phyloP scores from a whole-genome alignment of 2,113 vertebrate species.

The Muntiacus muntjak region DNA sequence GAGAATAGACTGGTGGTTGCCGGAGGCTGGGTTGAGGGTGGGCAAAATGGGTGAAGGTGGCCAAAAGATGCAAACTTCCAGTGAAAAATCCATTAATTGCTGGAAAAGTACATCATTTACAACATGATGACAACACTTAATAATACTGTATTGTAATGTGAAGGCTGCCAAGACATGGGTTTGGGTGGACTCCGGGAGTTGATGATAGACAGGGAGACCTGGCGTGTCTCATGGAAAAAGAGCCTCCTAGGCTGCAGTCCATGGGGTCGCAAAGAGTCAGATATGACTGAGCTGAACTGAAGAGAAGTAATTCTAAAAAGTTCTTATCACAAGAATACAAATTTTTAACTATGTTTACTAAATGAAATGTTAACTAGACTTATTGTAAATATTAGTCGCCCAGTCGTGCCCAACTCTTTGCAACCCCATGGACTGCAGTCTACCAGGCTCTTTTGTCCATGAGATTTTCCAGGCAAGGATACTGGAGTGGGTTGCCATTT shows the following conservation, averaged over 20 bases:
- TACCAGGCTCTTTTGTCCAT: too few relatives aligned
- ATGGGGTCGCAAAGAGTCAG: neutral
- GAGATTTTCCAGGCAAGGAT: too few relatives aligned
- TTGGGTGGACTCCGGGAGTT: neutral
- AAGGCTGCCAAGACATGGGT: neutral
- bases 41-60: neutral
- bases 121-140: neutral
- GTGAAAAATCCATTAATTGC: neutral
- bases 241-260: neutral
- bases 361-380: neutral
- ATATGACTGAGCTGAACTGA: neutral
- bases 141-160: neutral
- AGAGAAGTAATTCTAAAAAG: neutral
- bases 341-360: neutral
- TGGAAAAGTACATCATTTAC: neutral
- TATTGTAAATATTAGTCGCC: neutral
- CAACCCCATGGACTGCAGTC: too few relatives aligned
- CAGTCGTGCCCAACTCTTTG: too few relatives aligned
- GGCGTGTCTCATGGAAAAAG: neutral
- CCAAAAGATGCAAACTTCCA: neutral
- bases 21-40: neutral
- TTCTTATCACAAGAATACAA: neutral
- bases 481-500: too few relatives aligned
- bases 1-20: neutral
- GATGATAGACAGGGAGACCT: neutral